Conservation (phyloP, 2,113 vertebrate species). For the Clarias gariepinus region DNA sequence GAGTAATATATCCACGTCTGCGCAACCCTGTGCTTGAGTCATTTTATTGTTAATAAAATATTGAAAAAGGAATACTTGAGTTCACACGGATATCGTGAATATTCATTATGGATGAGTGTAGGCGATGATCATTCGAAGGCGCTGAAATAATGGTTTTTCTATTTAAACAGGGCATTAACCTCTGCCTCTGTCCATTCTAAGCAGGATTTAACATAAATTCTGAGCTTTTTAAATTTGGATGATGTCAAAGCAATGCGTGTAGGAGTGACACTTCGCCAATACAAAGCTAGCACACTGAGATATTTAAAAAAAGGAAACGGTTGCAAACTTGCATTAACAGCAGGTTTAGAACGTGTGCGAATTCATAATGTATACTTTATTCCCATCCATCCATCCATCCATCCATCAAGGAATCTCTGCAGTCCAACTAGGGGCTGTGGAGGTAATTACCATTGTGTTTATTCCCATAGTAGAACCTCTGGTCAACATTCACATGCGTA, state of each 20-base stretch:
- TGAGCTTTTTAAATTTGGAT: neutral
- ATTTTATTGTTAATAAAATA: slow-evolving; percentile 24
- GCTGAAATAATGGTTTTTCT: neutral
- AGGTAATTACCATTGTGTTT: no score
- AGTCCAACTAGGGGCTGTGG: no score
- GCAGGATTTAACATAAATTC: neutral
- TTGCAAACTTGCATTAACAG: no score
- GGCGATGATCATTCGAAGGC: neutral
- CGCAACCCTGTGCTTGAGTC: neutral
- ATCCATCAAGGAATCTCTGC: no score
- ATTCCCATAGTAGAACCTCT: no score
- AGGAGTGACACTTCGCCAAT: neutral
- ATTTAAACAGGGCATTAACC: neutral
- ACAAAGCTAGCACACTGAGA: neutral
- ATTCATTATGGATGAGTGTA: slow-evolving; percentile 17
- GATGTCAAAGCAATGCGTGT: neutral
- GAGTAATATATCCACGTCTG: slow-evolving; percentile 32
- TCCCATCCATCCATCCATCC: no score
- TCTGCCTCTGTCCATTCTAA: neutral
- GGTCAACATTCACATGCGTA: no score
- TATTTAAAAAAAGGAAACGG: no score
- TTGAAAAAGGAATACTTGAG: slow-evolving; percentile 30
- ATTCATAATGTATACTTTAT: neutral
- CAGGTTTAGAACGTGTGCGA: neutral
- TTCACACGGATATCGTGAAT: slow-evolving; percentile 31